Percentiles rank a stretch among this genome's conserved stretches.
These are phyloP conservation scores for Trachemys scripta DNA, from an alignment of 2,113 vertebrate genomes.

Conservation along the genomic window DNA sequence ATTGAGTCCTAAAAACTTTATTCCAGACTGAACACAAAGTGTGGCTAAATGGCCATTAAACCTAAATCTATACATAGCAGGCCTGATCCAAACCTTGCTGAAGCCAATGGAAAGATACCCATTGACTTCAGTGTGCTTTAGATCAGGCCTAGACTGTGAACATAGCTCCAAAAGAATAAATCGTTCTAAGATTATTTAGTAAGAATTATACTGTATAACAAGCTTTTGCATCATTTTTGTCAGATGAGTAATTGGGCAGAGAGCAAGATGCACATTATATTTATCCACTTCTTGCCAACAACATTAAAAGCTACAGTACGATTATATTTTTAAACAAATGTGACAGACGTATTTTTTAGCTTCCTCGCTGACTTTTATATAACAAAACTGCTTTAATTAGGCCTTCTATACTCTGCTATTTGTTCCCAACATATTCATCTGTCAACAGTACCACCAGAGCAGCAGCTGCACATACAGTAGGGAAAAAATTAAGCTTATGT, in stretches of 20 bases:
- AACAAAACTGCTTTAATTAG: constrained; percentile 30
- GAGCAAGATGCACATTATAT: background rate
- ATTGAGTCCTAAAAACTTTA: background rate
- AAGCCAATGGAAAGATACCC: background rate
- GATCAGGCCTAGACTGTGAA: background rate
- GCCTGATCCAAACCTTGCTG: background rate
- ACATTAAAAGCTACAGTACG: background rate
- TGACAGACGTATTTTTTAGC: background rate
- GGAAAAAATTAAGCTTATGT: background rate
- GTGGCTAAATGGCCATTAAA: background rate
- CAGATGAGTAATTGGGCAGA: background rate
- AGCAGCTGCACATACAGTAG: background rate
- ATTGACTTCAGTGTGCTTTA: background rate
- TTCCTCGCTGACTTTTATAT: background rate
- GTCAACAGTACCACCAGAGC: background rate
- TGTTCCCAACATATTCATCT: background rate
- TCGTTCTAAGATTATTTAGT: background rate
- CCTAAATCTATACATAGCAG: background rate
- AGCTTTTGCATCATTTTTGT: constrained; percentile 3
- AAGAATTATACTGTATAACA: background rate
- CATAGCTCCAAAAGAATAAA: background rate
- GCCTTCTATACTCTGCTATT: constrained; percentile 7
- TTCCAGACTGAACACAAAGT: background rate
- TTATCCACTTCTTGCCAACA: constrained; percentile 26
- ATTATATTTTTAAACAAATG: background rate